These are phyloP conservation scores for Heliconius ethilla DNA, from an alignment of 2,888 invertebrate genomes.

Conservation along the genomic window DNA sequence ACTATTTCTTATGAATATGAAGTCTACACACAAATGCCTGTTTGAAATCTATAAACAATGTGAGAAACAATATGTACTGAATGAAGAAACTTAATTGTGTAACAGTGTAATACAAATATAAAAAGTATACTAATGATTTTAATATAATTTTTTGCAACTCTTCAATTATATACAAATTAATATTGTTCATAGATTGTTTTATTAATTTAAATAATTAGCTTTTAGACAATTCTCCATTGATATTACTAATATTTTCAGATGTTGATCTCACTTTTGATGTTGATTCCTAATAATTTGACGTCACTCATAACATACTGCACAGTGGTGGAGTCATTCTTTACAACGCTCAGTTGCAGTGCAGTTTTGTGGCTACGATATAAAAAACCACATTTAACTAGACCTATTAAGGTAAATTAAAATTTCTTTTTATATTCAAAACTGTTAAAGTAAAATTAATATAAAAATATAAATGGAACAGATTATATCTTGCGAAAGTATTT, in stretches of 20 bases:
- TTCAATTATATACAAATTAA: too few species aligned
- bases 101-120: too few species aligned
- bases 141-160: too few species aligned
- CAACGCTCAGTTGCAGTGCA: slow-evolving; percentile 92
- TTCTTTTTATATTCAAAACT: not conserved
- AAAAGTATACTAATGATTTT: too few species aligned
- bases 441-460: not conserved
- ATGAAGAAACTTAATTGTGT: too few species aligned
- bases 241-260: slow-evolving; percentile 82
- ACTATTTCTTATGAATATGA: too few species aligned
- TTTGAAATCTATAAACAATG: too few species aligned
- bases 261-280: slow-evolving; percentile 90
- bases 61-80: too few species aligned
- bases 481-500: not conserved
- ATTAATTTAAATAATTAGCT: not conserved
- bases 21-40: too few species aligned
- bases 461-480: not conserved
- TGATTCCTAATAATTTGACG: slow-evolving; percentile 91
- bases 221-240: not conserved
- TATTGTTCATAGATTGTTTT: not conserved
- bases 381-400: slow-evolving; percentile 88
- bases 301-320: slow-evolving; percentile 94
- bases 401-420: slow-evolving; percentile 86
- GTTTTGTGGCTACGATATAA: slow-evolving; percentile 92
- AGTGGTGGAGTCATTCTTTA: slow-evolving; percentile 96